Evolutionary conservation across 2,888 invertebrate genomes (phyloP).

Genomic region (Drosophila dives): DNA sequence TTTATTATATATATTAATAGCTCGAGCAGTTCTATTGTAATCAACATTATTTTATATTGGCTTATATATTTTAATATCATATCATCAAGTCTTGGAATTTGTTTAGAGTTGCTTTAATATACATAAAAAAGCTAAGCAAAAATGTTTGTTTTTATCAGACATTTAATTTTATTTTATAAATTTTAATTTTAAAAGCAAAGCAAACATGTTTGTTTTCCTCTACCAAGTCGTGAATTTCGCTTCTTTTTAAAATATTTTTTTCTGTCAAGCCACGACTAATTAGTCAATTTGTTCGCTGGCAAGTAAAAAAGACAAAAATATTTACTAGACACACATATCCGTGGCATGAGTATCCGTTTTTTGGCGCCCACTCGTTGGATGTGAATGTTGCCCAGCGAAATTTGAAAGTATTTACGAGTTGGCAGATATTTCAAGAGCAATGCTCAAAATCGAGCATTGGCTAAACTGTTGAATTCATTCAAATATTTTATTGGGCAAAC

Average conservation of each 20-base stretch:
- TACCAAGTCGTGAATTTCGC: too few relatives aligned
- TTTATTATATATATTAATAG: constrained; percentile 22
- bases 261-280: background rate
- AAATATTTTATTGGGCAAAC: constrained; percentile 67
- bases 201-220: too few relatives aligned
- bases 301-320: constrained; percentile 4
- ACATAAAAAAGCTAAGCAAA: too few relatives aligned
- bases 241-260: too few relatives aligned
- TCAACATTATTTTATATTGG: constrained; percentile 8
- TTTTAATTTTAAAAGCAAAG: too few relatives aligned
- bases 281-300: background rate
- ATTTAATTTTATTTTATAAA: too few relatives aligned
- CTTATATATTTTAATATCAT: background rate
- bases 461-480: constrained; percentile 39
- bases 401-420: constrained; percentile 54
- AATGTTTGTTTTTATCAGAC: too few relatives aligned
- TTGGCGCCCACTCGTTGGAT: constrained; percentile 37
- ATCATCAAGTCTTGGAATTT: background rate
- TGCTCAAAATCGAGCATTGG: background rate
- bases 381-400: constrained; percentile 52
- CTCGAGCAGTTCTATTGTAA: constrained; percentile 1
- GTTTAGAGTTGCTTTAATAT: background rate
- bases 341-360: constrained; percentile 15
- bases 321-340: constrained; percentile 3
- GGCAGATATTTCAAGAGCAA: constrained; percentile 16